Base-by-base conservation (phyloP, 2,113 vertebrate species). In the Tursiops truncatus region DNA sequence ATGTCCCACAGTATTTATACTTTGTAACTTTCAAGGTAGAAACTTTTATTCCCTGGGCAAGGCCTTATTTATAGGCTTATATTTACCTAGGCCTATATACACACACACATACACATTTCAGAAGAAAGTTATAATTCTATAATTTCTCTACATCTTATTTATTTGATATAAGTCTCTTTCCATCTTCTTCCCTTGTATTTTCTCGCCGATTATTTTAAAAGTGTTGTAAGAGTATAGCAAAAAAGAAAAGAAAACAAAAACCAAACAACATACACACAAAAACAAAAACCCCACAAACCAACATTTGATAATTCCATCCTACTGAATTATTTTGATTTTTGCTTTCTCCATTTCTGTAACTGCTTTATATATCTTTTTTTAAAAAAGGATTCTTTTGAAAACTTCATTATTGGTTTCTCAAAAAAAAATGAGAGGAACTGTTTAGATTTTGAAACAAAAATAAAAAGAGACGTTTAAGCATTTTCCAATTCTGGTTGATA, bases 401-500 rank as follows among this genome's bases (percentile, higher is more conserved):
- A 91, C 14, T 67, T 81, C 14, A 96, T 85, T 91, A 85, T 21
- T 9, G 4, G 15, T n/a, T 79, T 94, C 63, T 80, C 36, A 83
- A 87, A 94, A 92, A 88, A 83, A 4, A 53, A 63, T 63, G 58
- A 68, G 0, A 86, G 44, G 18, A 88, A 95, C 47, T 91, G 58
- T 74, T 92, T 86, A 95, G 62, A 21, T 70, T 89, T 79, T 96
- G 47, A 96, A 91, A 94, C 21, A 50, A 76, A 91, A 91, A 91
- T 76, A 50, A 76, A 87, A 91, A 92, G 31, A 79, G 12, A 93
- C 68, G 1, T 71, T 38, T 81, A 83, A 92, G 80, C 28, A 93
- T 68, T 91, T 95, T 79, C 70, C 15, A 88, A 80, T 87, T 92
- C 38, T 88, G 23, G 21, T 1, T 95, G 62, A 94, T 36, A 70